Percentiles rank a stretch among this genome's conserved stretches.
Evolutionary conservation across 2,888 invertebrate genomes (phyloP).

Genomic region (Oxyscelio sp.): DNA sequence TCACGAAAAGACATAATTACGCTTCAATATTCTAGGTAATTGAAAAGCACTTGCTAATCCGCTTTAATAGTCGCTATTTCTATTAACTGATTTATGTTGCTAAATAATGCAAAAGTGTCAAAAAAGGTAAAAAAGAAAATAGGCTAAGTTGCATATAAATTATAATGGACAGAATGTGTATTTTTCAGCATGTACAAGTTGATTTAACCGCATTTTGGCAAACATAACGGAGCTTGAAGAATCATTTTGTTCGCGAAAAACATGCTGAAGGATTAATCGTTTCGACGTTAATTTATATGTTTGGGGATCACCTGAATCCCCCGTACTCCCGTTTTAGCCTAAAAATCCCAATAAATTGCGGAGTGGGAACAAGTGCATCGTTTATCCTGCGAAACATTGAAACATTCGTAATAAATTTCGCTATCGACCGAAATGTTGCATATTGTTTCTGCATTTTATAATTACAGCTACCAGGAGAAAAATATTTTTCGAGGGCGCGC

Average conservation of each 20-base stretch:
- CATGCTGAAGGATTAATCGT: conserved; percentile 73
- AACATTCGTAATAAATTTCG: conserved; percentile 70
- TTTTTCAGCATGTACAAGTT: conserved; percentile 47
- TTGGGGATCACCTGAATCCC: conserved; percentile 63
- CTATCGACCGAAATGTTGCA: conserved; percentile 45
- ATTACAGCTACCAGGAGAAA: conserved; percentile 29
- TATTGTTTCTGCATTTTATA: conserved; percentile 57
- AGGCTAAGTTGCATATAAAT: conserved; percentile 32
- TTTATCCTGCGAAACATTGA: conserved; percentile 61
- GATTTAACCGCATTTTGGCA: conserved; percentile 62
- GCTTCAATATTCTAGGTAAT: not conserved
- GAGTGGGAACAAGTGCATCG: conserved; percentile 65
- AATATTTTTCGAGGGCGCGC: too few species aligned
- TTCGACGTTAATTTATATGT: conserved; percentile 73
- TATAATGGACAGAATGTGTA: conserved; percentile 45
- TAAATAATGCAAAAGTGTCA: conserved; percentile 30
- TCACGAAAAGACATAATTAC: not conserved
- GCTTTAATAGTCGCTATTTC: conserved; percentile 1
- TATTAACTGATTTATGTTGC: conserved; percentile 10
- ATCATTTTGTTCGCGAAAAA: conserved; percentile 60
- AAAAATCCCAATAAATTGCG: conserved; percentile 70
- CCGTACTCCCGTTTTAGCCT: conserved; percentile 46
- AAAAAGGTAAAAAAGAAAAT: conserved; percentile 29
- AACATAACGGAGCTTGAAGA: conserved; percentile 68
- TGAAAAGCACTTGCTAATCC: not conserved